Percentiles rank a stretch among this genome's conserved stretches.
These are phyloP conservation scores for Peromyscus melanophrys DNA, from an alignment of 2,797 vertebrate genomes.

Conservation along the genomic window DNA sequence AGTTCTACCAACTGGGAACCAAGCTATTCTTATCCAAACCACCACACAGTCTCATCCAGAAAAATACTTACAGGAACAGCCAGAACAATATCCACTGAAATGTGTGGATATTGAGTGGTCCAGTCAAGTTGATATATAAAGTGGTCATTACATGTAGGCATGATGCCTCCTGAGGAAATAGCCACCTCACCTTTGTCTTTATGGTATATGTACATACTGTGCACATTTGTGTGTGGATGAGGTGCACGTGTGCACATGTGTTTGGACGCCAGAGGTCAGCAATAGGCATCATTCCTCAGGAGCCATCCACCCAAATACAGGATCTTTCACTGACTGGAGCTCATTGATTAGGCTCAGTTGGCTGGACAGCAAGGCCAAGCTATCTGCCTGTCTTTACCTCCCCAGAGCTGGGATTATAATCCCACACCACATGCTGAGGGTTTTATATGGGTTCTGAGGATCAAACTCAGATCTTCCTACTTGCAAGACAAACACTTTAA, in stretches of 20 bases:
- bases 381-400: neutral
- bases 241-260: neutral
- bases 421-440: neutral
- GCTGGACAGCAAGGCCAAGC: neutral
- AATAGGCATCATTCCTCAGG: neutral
- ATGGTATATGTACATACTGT: neutral
- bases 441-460: neutral
- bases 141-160: too few relatives aligned
- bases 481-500: neutral
- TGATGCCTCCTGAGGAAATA: neutral
- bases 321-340: neutral
- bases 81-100: neutral
- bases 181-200: neutral
- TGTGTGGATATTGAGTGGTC: neutral
- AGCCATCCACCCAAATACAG: neutral
- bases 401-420: neutral
- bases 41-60: neutral
- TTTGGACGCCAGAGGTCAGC: neutral
- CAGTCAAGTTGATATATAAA: neutral
- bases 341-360: neutral
- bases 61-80: neutral
- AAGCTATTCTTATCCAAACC: neutral
- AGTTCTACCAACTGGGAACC: neutral
- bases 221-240: neutral
- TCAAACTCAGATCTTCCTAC: neutral